Percentiles rank a stretch among this genome's conserved stretches.
phyloP scores from a whole-genome alignment of 1,140 invertebrate genomes.

The Aphaenogaster rudis region DNA sequence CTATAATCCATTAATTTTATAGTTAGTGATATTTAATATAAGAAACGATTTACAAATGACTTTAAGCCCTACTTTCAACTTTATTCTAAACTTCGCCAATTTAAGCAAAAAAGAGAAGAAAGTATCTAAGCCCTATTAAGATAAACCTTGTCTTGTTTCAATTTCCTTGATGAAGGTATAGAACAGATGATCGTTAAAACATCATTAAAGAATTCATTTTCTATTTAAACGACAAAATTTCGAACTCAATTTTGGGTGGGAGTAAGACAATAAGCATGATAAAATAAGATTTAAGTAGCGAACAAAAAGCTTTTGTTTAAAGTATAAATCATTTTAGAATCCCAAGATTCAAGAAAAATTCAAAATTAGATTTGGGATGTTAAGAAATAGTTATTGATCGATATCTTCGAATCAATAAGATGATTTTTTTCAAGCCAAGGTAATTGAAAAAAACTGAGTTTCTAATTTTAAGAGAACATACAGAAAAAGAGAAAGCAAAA shows the following conservation, averaged over 20 bases:
- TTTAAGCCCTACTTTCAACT: neutral
- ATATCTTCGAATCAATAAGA: neutral
- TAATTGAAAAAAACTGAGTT: neutral
- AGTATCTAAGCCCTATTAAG: neutral
- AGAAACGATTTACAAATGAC: conserved; percentile 9
- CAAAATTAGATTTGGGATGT: neutral
- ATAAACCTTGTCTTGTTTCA: neutral
- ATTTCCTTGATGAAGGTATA: conserved; percentile 12
- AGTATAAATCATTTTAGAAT: conserved; percentile 10
- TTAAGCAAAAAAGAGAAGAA: conserved; percentile 18
- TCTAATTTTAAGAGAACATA: neutral
- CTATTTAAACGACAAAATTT: conserved; percentile 30
- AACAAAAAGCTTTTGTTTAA: conserved; percentile 3
- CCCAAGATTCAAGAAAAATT: neutral
- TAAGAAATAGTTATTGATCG: neutral
- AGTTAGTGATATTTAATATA: neutral
- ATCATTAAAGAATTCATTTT: conserved; percentile 19
- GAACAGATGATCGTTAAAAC: neutral
- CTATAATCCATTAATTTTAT: conserved; percentile 4
- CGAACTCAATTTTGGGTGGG: neutral
- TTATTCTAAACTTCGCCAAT: conserved; percentile 25
- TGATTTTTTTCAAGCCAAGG: conserved; percentile 1
- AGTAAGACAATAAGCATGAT: neutral
- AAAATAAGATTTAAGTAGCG: conserved; percentile 7
- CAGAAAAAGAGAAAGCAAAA: neutral